These are phyloP conservation scores for Orthonychiurus folsomi DNA, from an alignment of 2,888 invertebrate species.

Conservation along the genomic window DNA sequence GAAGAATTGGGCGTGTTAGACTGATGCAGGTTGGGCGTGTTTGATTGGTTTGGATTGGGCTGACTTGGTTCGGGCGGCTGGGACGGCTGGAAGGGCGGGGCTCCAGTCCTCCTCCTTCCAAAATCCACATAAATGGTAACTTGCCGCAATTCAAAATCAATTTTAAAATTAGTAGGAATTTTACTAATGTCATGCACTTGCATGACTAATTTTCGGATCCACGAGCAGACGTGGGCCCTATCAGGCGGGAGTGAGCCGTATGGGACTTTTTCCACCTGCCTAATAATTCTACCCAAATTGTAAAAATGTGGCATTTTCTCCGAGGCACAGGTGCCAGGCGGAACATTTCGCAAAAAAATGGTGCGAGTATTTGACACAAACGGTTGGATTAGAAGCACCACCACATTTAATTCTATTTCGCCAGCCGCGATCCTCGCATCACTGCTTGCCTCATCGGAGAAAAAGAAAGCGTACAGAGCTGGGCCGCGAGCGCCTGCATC, in stretches of 20 bases:
- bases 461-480: not conserved
- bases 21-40: no score
- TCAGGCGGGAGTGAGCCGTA: not conserved
- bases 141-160: no score
- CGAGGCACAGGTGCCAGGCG: not conserved
- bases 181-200: not conserved
- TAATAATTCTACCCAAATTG: not conserved
- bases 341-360: not conserved
- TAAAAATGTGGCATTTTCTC: not conserved
- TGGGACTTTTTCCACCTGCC: not conserved
- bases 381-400: not conserved
- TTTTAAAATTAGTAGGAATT: not conserved
- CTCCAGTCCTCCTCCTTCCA: no score
- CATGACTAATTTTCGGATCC: not conserved
- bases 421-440: not conserved
- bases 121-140: no score
- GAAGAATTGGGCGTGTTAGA: no score
- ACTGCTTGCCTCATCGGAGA: not conserved
- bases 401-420: not conserved
- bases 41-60: not conserved
- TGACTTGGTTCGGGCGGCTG: no score
- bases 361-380: not conserved
- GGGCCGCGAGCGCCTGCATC: not conserved
- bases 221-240: not conserved
- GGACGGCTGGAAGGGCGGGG: no score